A percentile compares a stretch with the other conserved stretches of the same genome.
phyloP scores from a whole-genome alignment of 2,888 invertebrate genomes.

The Stenodema calcarata region DNA sequence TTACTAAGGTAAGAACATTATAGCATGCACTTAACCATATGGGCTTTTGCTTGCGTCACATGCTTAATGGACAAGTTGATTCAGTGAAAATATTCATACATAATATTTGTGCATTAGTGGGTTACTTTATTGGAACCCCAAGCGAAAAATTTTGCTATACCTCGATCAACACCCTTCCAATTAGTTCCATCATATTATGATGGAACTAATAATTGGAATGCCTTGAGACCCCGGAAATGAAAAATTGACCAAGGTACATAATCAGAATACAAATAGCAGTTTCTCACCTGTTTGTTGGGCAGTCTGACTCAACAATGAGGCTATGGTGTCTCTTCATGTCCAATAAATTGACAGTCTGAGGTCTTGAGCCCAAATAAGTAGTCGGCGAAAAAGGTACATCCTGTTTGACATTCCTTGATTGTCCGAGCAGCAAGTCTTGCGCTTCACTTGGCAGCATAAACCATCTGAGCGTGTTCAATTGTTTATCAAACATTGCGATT shows the following conservation, averaged over 20 bases:
- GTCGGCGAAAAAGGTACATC: slow-evolving; percentile 77
- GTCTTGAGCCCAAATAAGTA: slow-evolving; percentile 62
- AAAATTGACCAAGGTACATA: slow-evolving; percentile 59
- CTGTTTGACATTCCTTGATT: slow-evolving; percentile 78
- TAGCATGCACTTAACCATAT: too few species aligned
- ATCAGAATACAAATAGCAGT: background rate
- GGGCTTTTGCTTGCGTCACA: too few species aligned
- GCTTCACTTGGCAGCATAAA: slow-evolving; percentile 90
- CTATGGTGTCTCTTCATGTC: slow-evolving; percentile 52
- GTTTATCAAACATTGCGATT: slow-evolving; percentile 72
- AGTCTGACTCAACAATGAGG: slow-evolving; percentile 49
- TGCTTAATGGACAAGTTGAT: too few species aligned
- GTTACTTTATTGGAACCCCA: too few species aligned
- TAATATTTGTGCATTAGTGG: too few species aligned
- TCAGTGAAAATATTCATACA: too few species aligned
- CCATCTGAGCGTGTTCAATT: slow-evolving; percentile 79
- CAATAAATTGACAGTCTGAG: background rate
- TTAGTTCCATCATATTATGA: too few species aligned
- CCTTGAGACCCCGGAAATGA: too few species aligned
- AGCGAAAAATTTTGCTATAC: too few species aligned
- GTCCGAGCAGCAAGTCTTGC: slow-evolving; percentile 74
- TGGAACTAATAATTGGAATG: too few species aligned
- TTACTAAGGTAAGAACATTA: too few species aligned
- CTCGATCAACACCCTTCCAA: too few species aligned
- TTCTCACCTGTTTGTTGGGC: background rate